Evolutionary conservation across 1,140 invertebrate genomes (phyloP), one percentile per base, ranked within the genome.

Genomic region (Nomia melanderi): DNA sequence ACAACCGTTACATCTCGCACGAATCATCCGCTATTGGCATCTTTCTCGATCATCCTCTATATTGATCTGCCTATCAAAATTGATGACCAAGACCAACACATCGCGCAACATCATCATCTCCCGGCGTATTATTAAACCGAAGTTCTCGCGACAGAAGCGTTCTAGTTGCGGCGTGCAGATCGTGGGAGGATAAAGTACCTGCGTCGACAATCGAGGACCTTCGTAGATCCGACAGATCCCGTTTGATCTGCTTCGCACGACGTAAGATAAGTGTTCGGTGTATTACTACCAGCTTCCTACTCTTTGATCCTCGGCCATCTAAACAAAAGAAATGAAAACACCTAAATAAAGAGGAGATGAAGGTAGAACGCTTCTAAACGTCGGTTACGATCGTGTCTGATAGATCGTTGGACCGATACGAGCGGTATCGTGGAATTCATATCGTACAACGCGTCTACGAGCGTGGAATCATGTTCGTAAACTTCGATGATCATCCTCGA

Each of bases 111-210:
- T 44, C 41, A 17, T 17, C 41, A 4, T 17, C 6, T 17, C 14
- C 14, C 14, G 41, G 14, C 41, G 41, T 41, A 44, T 44, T 17
- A 44, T 44, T 17, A 44, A 20, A 14, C 25, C 53, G 54, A n/a
- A 60, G 36, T 71, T 65, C 64, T 74, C 72, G 80, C 66, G 71
- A 79, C 77, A 77, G 54, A 53, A 65, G 69, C 70, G 63, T 67
- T 78, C 60, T 69, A 9, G n/a, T 31, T 23, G 50, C 29, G 54
- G 7, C 64, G 23, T 23, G 50, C 33, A 65, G 74, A 81, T 81
- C 17, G 70, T 59, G 70, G 64, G 57, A 57, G 77, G 59, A 77
- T 73, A 63, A 71, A 47, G 41, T 64, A 64, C 77, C 70, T 27
- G 62, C 64, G 36, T 50, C 65, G 67, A 56, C 39, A 57, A 29